Percentiles rank a stretch among this genome's conserved stretches.
Evolutionary conservation across 2,888 invertebrate genomes (phyloP).

Genomic region (Scaptodrosophila latifasciaeformis): DNA sequence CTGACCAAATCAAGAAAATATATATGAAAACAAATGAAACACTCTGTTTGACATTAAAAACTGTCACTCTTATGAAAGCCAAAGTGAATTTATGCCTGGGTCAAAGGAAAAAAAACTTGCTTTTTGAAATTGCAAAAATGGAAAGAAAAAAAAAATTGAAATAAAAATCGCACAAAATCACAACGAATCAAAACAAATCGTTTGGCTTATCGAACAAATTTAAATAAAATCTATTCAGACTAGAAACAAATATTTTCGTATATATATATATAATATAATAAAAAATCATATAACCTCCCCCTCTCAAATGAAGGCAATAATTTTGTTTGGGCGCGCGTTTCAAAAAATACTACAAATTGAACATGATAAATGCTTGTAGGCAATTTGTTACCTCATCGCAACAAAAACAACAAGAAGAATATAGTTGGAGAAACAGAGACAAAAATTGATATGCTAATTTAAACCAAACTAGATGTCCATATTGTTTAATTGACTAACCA

Average conservation of each 20-base stretch:
- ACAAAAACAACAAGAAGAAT: background rate
- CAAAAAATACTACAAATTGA: constrained; percentile 52
- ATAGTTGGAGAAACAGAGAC: constrained; percentile 23
- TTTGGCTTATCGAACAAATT: constrained; percentile 44
- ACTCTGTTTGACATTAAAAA: constrained; percentile 54
- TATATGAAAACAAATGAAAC: constrained; percentile 5
- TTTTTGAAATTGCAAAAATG: background rate
- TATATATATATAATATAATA: background rate
- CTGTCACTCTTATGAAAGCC: constrained; percentile 43
- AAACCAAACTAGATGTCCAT: constrained; percentile 63
- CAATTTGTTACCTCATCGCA: constrained; percentile 66
- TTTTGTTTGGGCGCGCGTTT: constrained; percentile 38
- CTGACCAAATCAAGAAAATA: constrained; percentile 6
- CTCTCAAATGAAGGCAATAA: constrained; percentile 10
- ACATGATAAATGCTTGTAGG: constrained; percentile 68
- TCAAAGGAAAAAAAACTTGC: constrained; percentile 6
- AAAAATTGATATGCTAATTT: constrained; percentile 56
- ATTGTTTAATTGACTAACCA: constrained; percentile 60
- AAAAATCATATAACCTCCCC: no score
- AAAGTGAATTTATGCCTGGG: constrained; percentile 42
- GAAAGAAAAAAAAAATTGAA: no score
- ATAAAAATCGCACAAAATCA: constrained; percentile 23
- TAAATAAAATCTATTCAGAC: constrained; percentile 54
- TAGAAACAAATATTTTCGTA: constrained; percentile 15
- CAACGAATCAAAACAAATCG: constrained; percentile 13